Base-by-base conservation (phyloP, 2,113 vertebrate species). In the Thalassarche chlororhynchos region DNA sequence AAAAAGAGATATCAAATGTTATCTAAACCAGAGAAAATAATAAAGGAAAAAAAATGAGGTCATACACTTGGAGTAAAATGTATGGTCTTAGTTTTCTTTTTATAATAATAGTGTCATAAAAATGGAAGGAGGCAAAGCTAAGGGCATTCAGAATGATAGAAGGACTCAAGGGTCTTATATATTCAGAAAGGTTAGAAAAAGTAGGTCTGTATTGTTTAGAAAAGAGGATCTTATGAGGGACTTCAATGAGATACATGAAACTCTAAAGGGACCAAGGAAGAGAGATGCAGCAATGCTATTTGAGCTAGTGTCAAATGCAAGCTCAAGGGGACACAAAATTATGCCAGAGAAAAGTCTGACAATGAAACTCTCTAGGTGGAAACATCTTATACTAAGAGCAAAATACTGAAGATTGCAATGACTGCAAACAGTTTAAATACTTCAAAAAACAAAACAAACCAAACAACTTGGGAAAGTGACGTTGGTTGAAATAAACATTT, bases 141-240 rank as follows among this genome's bases (percentile, higher is more conserved):
- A 97, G 76, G 57, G 12, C 25, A 75, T 77, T 49, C 61, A 72
- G 76, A 89, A 92, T 76, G 32, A 78, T 87, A 79, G 7, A 72
- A 64, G 52, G 49, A 65, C 69, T 92, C 86, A 34, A 76, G 61
- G 29, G 54, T 91, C 65, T 90, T 69, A 52, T 12, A 32, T 49
- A 92, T 89, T 93, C 69, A 54, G 65, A 94, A 74, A 93, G 83
- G 52, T 89, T 89, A 96, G 61, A 42, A 89, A 89, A 93, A 74
- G n/a, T 84, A 91, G 64, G 32, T 84, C 71, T 95, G 47, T 54
- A 36, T 84, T 90, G 66, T 96, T 95, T 94, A 55, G 84, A 88
- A 93, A 94, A 91, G 42, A 66, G 42, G 26, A 55, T 80, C 78
- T 90, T 94, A 58, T 26, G 54, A 91, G 70, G 20, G 46, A 77